These are phyloP conservation scores for Rana temporaria DNA, from an alignment of 2,113 vertebrate genomes.

Conservation along the genomic window DNA sequence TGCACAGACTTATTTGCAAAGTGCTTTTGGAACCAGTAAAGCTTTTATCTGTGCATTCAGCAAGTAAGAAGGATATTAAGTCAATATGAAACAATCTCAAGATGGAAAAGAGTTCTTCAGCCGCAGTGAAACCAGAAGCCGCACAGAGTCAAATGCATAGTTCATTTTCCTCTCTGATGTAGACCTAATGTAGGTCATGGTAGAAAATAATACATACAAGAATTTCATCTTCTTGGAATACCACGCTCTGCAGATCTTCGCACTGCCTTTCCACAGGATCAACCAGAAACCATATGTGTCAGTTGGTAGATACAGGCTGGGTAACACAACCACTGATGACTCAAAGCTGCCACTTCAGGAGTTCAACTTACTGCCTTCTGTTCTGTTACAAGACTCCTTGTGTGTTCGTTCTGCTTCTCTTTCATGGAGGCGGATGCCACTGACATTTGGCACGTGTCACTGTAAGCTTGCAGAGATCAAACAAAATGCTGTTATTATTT, in stretches of 20 bases:
- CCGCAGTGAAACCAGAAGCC: slow-evolving; percentile 23
- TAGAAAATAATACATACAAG: slow-evolving; percentile 25
- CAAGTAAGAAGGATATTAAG: neutral
- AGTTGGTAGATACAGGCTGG: neutral
- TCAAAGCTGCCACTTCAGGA: neutral
- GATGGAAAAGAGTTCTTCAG: neutral
- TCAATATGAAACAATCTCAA: slow-evolving; percentile 17
- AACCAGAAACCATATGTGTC: slow-evolving; percentile 50
- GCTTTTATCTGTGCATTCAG: slow-evolving; percentile 1
- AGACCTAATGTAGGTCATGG: slow-evolving; percentile 70
- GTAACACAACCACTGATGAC: neutral
- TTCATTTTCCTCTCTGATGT: slow-evolving; percentile 60
- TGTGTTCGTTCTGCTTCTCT: slow-evolving; percentile 69
- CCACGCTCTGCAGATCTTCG: neutral
- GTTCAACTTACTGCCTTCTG: slow-evolving; percentile 74
- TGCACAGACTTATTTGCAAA: slow-evolving; percentile 26
- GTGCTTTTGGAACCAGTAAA: slow-evolving; percentile 38
- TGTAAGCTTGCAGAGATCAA: slow-evolving; percentile 75
- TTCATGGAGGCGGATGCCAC: slow-evolving; percentile 73
- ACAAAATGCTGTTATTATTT: too few relatives aligned
- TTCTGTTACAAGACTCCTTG: slow-evolving; percentile 72
- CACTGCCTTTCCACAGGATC: slow-evolving; percentile 30
- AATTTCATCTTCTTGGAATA: slow-evolving; percentile 51
- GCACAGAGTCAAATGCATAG: slow-evolving; percentile 64
- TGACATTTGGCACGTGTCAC: slow-evolving; percentile 75